phyloP scores from a whole-genome alignment of 1,140 invertebrate genomes.

The Watersipora subatra region DNA sequence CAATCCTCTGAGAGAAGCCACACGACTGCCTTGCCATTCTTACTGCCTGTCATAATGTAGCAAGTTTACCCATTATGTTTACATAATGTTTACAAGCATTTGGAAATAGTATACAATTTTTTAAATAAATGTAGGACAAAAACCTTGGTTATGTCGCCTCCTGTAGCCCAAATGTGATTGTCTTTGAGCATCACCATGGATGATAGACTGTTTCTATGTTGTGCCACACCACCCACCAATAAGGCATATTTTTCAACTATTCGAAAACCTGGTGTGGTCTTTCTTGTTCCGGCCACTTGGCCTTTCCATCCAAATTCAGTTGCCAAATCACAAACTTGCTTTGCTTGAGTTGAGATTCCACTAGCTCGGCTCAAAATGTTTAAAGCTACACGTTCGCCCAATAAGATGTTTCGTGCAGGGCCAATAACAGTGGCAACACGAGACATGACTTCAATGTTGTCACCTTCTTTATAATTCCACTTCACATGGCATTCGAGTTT shows the following conservation, averaged over 20 bases:
- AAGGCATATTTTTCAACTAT: constrained; percentile 44
- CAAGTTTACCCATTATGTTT: not conserved
- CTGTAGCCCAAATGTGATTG: constrained; percentile 40
- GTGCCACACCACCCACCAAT: constrained; percentile 38
- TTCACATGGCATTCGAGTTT: constrained; percentile 34
- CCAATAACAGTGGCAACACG: constrained; percentile 33
- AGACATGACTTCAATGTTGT: constrained; percentile 18
- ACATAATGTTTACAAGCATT: constrained; percentile 1
- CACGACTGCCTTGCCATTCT: constrained; percentile 29
- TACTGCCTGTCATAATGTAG: constrained; percentile 34
- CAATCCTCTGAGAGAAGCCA: constrained; percentile 41
- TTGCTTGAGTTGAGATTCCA: constrained; percentile 39
- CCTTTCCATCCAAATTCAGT: constrained; percentile 29
- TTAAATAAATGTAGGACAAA: constrained; percentile 10
- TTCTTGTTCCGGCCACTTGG: constrained; percentile 39
- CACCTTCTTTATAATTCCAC: constrained; percentile 34
- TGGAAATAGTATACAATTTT: no score
- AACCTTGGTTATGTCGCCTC: constrained; percentile 37
- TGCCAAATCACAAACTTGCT: constrained; percentile 17
- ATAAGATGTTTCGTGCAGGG: constrained; percentile 33
- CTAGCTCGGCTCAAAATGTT: constrained; percentile 39
- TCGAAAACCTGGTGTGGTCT: constrained; percentile 44
- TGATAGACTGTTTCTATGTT: constrained; percentile 41
- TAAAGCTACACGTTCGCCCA: constrained; percentile 40
- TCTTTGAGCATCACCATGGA: constrained; percentile 46